Percentiles rank a stretch among this genome's conserved stretches.
Evolutionary conservation across 2,797 vertebrate species (phyloP).

Genomic region (Xyrichtys novacula): DNA sequence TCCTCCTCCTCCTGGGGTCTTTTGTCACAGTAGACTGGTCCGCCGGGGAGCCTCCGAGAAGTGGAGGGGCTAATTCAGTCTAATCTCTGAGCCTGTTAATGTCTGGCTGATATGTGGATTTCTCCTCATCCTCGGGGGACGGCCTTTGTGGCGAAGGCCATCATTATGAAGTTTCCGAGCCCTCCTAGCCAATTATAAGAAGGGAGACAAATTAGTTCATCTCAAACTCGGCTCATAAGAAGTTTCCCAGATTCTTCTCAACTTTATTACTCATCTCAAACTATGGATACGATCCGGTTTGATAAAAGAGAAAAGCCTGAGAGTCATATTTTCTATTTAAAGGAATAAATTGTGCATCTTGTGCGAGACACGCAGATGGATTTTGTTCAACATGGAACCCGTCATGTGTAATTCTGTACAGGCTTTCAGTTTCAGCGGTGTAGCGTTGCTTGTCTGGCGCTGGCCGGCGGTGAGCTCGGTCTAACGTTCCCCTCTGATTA

Average conservation of each 20-base stretch:
- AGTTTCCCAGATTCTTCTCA: conserved; percentile 71
- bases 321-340: conserved; percentile 35
- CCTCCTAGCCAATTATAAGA: conserved; percentile 81
- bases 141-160: conserved; percentile 82
- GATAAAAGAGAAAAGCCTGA: conserved; percentile 42
- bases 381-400: conserved; percentile 37
- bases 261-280: conserved; percentile 65
- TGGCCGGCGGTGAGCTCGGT: conserved; percentile 68
- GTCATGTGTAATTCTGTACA: conserved; percentile 46
- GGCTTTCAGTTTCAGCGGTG: conserved; percentile 48
- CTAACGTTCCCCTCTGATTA: conserved; percentile 79
- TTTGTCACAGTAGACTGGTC: conserved; percentile 77
- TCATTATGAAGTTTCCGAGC: conserved; percentile 80
- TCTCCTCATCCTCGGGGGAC: conserved; percentile 76
- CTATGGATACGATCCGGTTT: conserved; percentile 21
- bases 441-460: conserved; percentile 57
- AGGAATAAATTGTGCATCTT: conserved; percentile 13
- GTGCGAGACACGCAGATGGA: conserved; percentile 33
- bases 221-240: conserved; percentile 69
- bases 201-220: conserved; percentile 74
- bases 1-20: conserved; percentile 73
- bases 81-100: conserved; percentile 83
- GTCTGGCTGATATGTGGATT: conserved; percentile 84
- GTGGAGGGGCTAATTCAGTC: conserved; percentile 81
- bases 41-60: conserved; percentile 68